phyloP scores from a whole-genome alignment of 2,888 invertebrate genomes.

The Netelia fuscicornis region DNA sequence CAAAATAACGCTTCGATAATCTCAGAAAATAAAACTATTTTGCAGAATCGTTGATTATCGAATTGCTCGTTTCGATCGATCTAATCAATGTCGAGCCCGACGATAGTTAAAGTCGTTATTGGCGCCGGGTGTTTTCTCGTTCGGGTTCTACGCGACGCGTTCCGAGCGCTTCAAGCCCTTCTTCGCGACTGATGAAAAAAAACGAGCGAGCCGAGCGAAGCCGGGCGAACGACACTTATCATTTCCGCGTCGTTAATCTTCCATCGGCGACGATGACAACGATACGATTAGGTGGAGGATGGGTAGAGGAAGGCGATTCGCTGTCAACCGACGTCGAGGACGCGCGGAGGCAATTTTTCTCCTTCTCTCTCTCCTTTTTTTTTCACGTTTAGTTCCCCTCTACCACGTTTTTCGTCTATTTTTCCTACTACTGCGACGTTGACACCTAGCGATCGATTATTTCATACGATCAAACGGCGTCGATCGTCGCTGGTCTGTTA shows the following conservation, averaged over 20 bases:
- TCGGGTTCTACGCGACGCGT: neutral
- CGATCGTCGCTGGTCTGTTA: neutral
- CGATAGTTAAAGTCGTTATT: neutral
- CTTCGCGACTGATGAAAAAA: slow-evolving; percentile 44
- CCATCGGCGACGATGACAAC: slow-evolving; percentile 37
- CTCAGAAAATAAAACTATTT: neutral
- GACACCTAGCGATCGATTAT: slow-evolving; percentile 24
- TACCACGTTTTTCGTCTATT: neutral
- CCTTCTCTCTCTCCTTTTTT: neutral
- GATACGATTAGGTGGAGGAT: slow-evolving; percentile 11
- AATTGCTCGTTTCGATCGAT: neutral
- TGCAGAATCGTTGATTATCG: neutral
- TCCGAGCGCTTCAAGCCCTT: neutral
- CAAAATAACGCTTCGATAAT: neutral
- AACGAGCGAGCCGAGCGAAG: slow-evolving; percentile 18
- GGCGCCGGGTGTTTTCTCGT: neutral
- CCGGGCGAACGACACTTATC: slow-evolving; percentile 46
- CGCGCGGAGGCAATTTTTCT: slow-evolving; percentile 29
- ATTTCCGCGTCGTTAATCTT: slow-evolving; percentile 57
- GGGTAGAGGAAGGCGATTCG: slow-evolving; percentile 20
- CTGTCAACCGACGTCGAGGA: slow-evolving; percentile 31
- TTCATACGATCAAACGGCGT: neutral
- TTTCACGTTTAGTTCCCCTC: neutral
- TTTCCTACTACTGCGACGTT: neutral
- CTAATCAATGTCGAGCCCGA: neutral